Conservation (phyloP, 2,797 vertebrate species). For the Rhodeus uyekii region DNA sequence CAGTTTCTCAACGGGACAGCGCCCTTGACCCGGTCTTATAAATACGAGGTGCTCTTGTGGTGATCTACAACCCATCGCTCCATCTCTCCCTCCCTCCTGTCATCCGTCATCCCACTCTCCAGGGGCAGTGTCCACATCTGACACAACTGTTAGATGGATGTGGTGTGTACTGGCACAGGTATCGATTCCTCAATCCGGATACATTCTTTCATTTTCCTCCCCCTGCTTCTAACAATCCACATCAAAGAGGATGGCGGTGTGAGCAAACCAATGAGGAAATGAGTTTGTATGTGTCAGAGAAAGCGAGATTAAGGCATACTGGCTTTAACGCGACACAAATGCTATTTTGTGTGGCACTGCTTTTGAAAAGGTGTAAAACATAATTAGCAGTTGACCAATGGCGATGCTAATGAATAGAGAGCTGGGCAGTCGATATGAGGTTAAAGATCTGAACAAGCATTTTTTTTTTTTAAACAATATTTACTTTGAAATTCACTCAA, state of each 20-base stretch:
- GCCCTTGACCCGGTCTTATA: slow-evolving; percentile 62
- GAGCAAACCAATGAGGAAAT: slow-evolving; percentile 5
- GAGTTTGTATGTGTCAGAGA: not conserved
- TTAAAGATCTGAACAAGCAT: not conserved
- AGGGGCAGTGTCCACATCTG: slow-evolving; percentile 62
- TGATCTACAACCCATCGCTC: slow-evolving; percentile 65
- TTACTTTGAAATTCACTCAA: not conserved
- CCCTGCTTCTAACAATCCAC: slow-evolving; percentile 57
- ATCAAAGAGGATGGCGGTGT: not conserved
- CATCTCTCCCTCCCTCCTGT: slow-evolving; percentile 12
- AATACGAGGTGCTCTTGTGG: slow-evolving; percentile 38
- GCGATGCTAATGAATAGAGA: not conserved
- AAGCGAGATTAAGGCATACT: not conserved
- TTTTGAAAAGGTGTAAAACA: not conserved
- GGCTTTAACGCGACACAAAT: not conserved
- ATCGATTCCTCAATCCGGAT: slow-evolving; percentile 69
- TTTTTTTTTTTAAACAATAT: not conserved
- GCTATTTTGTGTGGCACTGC: not conserved
- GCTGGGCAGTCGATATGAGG: not conserved
- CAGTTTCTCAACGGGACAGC: slow-evolving; percentile 56
- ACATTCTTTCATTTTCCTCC: slow-evolving; percentile 56
- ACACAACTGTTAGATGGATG: slow-evolving; percentile 67
- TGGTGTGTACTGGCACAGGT: slow-evolving; percentile 60
- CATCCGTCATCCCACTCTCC: slow-evolving; percentile 57
- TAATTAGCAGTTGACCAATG: not conserved